Base-by-base conservation (phyloP, 2,797 vertebrate species). In the Halcyon chelicuti region DNA sequence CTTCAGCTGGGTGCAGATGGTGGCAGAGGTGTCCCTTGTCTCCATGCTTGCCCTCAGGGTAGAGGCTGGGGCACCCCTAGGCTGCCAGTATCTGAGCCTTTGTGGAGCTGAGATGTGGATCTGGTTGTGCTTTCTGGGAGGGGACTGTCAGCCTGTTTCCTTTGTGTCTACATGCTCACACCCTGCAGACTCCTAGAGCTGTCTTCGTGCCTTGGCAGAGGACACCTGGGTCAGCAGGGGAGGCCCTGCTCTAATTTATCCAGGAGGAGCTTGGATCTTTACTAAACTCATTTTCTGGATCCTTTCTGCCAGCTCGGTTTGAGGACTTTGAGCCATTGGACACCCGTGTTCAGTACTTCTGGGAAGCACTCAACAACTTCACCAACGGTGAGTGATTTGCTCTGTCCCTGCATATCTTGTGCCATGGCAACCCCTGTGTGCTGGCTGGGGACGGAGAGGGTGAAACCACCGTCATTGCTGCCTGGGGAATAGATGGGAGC, bases 321-420 rank as follows among this genome's bases (percentile, higher is more conserved):
- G 99, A 99, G 93, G 99, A 99, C 97, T 98, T 99, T 86, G 99
- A 99, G 75, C 98, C 98, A 33, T 98, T 98, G 46, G 99, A 99
- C 40, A 97, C 98, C 7, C 97, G 99, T 60, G 99, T 99, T 90
- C 99, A 99, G 72, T 99, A 99, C 97, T 98, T 99, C 94, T 99
- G 99, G 99, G 99, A 99, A 87, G 99, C 99, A 0, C 98, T 99
- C 94, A 99, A 98, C 83, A 99, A 99, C 97, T 99, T 99, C 97
- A 99, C 99, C 62, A 99, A 99, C 1, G 99, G 99, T 99, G 86
- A 98, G 98, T 90, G 29, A n/a, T 70, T 31, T 66, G 25, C 20
- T 62, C 33, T 81, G 47, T 61, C 71, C 12, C 4, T 84, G 18
- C 1, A 0, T 58, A 23, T 70, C 44, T 79, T 37, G 49, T 88